Conservation (phyloP, 2,113 vertebrate genomes). For the Ia io region DNA sequence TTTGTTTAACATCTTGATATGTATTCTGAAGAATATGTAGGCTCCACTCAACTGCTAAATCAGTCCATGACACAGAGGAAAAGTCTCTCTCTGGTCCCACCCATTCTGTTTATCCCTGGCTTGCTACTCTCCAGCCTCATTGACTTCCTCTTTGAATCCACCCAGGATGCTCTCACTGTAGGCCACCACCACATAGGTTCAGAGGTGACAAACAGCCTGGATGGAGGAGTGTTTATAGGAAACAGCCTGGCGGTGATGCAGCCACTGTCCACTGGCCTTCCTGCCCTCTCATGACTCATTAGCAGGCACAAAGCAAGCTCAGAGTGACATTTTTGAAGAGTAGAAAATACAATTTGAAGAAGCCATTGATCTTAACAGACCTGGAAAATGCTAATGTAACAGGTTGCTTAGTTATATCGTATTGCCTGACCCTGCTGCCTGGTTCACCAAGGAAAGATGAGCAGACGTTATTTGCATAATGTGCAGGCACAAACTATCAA, state of each 20-base stretch:
- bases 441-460: not conserved
- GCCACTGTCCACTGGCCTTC: not conserved
- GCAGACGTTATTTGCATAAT: slow-evolving; percentile 52
- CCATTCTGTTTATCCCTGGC: accelerated
- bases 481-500: slow-evolving; percentile 42
- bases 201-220: not conserved
- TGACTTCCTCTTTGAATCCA: not conserved
- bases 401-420: not conserved
- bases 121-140: not conserved
- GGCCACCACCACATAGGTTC: accelerated
- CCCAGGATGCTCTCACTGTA: not conserved
- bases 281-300: not conserved
- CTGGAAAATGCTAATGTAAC: slow-evolving; percentile 12
- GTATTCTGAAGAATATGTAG: not conserved
- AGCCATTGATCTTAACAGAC: not conserved
- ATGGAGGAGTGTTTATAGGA: not conserved
- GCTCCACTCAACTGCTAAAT: not conserved
- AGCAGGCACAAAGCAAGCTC: not conserved
- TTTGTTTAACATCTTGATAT: not conserved
- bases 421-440: not conserved
- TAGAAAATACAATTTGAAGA: slow-evolving; percentile 31
- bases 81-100: not conserved
- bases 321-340: not conserved
- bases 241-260: not conserved
- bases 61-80: not conserved